Evolutionary conservation across 2,113 vertebrate genomes (phyloP), one percentile per base, ranked within the genome.

Genomic region (Atherinomorus stipes): DNA sequence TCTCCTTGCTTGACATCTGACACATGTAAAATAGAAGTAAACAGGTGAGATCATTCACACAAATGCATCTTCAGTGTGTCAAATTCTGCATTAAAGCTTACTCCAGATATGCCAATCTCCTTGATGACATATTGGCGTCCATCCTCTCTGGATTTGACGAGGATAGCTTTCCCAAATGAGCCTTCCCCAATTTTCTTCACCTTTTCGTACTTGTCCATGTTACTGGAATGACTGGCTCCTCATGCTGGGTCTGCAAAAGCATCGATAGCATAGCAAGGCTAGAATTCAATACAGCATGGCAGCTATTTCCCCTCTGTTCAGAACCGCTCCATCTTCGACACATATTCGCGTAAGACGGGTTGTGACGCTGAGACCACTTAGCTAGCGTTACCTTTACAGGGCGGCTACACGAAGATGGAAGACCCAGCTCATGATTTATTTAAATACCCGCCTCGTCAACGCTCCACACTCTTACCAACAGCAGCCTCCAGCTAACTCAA

Each of bases 1-100:
- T 95, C 86, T 99, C 98, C 90, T 95, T 98, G 85, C 88, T 95
- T n/a, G 98, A 96, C 98, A 99, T 99, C 98, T 99, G 90, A 54
- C 11, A 65, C 73, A 47, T 61, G 42, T 42, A 74, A 70, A 11
- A 22, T 12, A 8, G 11, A 28, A 11, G 25, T 28, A 15, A 54
- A 18, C 1, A 5, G 13, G 2, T 18, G 40, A 71, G 9, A 1
- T 15, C 31, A 44, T 11, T 9, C 22, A 51, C 2, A 11, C 3
- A 25, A 25, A 23, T 38, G 60, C 50, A 56, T 5, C 26, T 11
- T 0, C 75, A 67, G 19, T 12, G 6, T 9, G 28, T 13, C 28
- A 11, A 42, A 21, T 9, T 11, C 61, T 60, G 19, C 4, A 54
- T 3, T 23, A 2, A 8, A 13, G 0, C 94, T 95, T 77, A 99